Conservation (phyloP, 2,113 vertebrate species). For the rat (Rattus norvegicus) region DNA sequence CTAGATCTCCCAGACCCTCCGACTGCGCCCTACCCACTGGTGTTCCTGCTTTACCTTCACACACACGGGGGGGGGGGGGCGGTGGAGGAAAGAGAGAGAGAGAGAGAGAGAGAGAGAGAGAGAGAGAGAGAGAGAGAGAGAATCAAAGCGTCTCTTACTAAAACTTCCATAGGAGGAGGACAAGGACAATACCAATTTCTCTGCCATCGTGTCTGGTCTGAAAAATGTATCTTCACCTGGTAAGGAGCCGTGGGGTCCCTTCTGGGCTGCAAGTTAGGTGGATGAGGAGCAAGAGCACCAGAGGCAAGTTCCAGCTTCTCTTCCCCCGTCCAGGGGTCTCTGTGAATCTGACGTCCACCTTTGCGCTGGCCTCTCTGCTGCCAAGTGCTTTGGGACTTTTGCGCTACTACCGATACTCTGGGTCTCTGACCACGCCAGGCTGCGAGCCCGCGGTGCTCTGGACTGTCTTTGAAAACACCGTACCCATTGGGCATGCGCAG, state of each 20-base stretch:
- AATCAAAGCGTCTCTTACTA: neutral
- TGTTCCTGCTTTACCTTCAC: neutral
- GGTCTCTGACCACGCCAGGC: constrained; percentile 92
- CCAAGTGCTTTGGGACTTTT: constrained; percentile 81
- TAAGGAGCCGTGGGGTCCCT: neutral
- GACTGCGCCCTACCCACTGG: neutral
- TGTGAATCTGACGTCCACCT: constrained; percentile 86
- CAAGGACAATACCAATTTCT: constrained; percentile 88
- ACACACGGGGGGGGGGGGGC: neutral
- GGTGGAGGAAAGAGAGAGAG: no score
- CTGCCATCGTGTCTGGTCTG: constrained; percentile 85
- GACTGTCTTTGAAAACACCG: constrained; percentile 89
- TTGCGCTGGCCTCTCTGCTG: constrained; percentile 88
- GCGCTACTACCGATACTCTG: constrained; percentile 90
- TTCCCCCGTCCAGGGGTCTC: constrained; percentile 77
- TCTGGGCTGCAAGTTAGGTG: fast-evolving
- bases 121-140: neutral
- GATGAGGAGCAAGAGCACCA: fast-evolving
- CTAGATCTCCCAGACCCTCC: neutral
- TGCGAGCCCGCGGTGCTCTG: constrained; percentile 89
- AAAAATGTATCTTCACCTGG: constrained; percentile 87
- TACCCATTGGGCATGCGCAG: constrained; percentile 88
- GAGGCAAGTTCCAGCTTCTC: fast-evolving
- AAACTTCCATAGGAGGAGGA: constrained; percentile 79
- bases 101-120: no score